Conservation (phyloP, 2,113 vertebrate genomes). For the Daubentonia madagascariensis region DNA sequence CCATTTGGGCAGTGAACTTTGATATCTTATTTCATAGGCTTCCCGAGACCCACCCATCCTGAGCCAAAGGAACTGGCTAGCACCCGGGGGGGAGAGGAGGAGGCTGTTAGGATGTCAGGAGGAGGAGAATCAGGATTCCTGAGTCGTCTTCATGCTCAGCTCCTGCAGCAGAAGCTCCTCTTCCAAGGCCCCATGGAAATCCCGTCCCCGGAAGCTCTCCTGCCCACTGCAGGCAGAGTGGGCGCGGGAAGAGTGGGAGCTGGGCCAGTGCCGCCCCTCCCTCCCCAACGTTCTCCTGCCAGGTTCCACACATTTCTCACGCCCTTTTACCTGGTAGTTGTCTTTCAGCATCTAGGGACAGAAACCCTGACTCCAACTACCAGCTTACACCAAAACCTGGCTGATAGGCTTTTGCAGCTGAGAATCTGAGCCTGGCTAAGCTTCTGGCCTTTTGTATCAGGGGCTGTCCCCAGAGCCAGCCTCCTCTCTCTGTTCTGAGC, state of each 20-base stretch:
- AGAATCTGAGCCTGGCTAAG: not conserved
- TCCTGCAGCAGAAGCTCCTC: not conserved
- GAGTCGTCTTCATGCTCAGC: not conserved
- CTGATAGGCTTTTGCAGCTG: not conserved
- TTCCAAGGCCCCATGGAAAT: rapidly evolving
- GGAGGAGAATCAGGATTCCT: rapidly evolving
- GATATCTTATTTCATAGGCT: not conserved
- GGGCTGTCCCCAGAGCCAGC: not conserved
- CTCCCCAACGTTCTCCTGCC: rapidly evolving
- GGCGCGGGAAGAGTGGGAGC: not conserved
- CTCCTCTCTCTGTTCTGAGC: not conserved
- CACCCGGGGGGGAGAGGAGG: rapidly evolving
- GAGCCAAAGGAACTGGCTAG: not conserved
- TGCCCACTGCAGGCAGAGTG: not conserved
- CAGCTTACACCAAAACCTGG: rapidly evolving
- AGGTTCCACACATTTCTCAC: rapidly evolving
- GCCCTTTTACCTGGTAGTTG: not conserved
- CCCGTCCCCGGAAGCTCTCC: rapidly evolving
- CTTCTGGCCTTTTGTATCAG: not conserved
- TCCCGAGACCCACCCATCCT: rapidly evolving
- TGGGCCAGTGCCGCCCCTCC: rapidly evolving
- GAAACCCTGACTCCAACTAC: rapidly evolving
- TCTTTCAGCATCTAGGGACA: not conserved
- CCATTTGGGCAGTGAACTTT: not conserved
- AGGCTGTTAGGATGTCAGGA: rapidly evolving